Percentiles rank a stretch among this genome's conserved stretches.
phyloP scores from a whole-genome alignment of 2,888 invertebrate species.

The Leucoptera coffeella region DNA sequence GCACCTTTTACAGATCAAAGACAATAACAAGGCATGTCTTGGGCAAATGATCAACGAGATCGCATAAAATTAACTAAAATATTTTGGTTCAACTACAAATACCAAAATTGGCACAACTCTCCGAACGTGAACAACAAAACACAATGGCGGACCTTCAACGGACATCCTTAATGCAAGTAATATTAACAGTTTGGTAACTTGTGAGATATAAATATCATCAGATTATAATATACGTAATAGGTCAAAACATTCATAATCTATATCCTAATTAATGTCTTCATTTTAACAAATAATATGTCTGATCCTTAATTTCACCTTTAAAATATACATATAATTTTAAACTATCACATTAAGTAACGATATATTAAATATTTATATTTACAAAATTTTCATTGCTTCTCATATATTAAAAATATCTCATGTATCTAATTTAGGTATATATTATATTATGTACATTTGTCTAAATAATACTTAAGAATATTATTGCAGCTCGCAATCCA shows the following conservation, averaged over 20 bases:
- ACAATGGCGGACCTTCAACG: too few relatives aligned
- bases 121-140: too few relatives aligned
- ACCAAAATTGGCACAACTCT: too few relatives aligned
- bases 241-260: background rate
- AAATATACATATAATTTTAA: slow-evolving; percentile 22
- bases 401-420: slow-evolving; percentile 14
- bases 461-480: slow-evolving; percentile 33
- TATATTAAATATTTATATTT: slow-evolving; percentile 20
- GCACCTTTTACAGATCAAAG: too few relatives aligned
- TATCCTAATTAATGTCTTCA: slow-evolving; percentile 2
- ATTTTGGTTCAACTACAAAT: too few relatives aligned
- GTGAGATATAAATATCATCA: background rate
- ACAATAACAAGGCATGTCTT: too few relatives aligned
- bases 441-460: slow-evolving; percentile 13
- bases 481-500: slow-evolving; percentile 40
- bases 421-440: slow-evolving; percentile 15
- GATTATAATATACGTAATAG: slow-evolving; percentile 8
- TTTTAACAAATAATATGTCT: slow-evolving; percentile 8
- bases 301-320: slow-evolving; percentile 19
- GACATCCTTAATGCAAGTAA: too few relatives aligned
- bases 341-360: slow-evolving; percentile 42
- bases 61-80: too few relatives aligned
- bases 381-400: slow-evolving; percentile 38
- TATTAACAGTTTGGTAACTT: too few relatives aligned
- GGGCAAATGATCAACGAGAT: too few relatives aligned